A percentile compares a stretch with the other conserved stretches of the same genome.
Evolutionary conservation across 2,888 invertebrate species (phyloP).

Genomic region (Melanotus villosus): DNA sequence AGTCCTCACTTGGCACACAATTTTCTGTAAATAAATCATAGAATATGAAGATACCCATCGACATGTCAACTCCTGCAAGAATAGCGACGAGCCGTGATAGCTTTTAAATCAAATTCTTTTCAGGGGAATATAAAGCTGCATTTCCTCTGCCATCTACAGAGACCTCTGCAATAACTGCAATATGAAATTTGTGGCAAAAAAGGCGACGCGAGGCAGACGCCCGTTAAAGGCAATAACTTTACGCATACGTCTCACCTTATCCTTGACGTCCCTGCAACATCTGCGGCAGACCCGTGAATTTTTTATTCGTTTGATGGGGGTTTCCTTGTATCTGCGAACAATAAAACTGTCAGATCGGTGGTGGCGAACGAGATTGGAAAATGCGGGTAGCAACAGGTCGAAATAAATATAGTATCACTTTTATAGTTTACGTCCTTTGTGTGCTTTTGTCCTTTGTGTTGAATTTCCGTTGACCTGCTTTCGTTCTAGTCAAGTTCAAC

Average conservation of each 20-base stretch:
- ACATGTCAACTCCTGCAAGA: too few relatives aligned
- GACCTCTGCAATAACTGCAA: neutral
- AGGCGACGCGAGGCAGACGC: neutral
- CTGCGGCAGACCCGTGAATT: conserved; percentile 4
- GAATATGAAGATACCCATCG: too few relatives aligned
- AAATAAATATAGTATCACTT: conserved; percentile 22
- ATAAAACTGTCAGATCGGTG: conserved; percentile 20
- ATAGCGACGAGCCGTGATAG: too few relatives aligned
- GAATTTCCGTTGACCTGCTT: conserved; percentile 10
- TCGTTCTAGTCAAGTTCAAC: neutral
- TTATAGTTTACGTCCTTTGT: conserved; percentile 23
- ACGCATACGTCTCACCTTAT: conserved; percentile 1
- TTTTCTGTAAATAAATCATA: too few relatives aligned
- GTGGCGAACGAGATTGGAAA: conserved; percentile 15
- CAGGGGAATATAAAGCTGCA: neutral
- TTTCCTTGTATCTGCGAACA: conserved; percentile 14
- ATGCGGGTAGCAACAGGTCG: conserved; percentile 20
- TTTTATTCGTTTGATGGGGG: conserved; percentile 4
- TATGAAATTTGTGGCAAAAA: neutral
- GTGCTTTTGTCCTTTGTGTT: conserved; percentile 4
- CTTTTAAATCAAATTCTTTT: neutral
- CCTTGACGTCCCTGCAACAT: neutral
- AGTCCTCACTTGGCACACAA: too few relatives aligned
- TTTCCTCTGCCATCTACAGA: neutral
- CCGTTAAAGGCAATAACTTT: neutral